Base-by-base conservation (phyloP, 2,113 vertebrate species). In the Planiliza haematocheilus region DNA sequence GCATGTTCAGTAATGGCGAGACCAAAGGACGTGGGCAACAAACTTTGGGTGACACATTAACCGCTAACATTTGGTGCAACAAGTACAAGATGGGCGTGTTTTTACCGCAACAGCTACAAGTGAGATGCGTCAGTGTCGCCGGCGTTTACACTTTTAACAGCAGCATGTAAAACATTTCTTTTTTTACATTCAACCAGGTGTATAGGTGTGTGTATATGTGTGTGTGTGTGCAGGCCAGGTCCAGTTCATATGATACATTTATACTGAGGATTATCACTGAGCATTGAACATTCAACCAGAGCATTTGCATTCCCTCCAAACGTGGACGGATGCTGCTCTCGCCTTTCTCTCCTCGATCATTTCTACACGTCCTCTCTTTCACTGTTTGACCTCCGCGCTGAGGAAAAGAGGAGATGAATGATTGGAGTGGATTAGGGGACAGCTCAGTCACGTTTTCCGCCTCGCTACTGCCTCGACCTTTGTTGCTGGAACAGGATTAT, bases 101-200 rank as follows among this genome's bases (percentile, higher is more conserved):
- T 77, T 58, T 75, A 66, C 53, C 58, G 50, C 79, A 59, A 81
- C 67, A 66, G 78, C 82, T 84, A 82, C 76, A 70, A 64, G 79
- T 77, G 81, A 78, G 85, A 87, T 80, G 82, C 49, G 60, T 84
- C 77, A 73, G 76, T 81, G 84, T 88, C 64, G 49, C 81, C 75
- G 13, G 85, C 38, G n/a, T 84, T 79, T 79, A 71, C 55, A 78
- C 72, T 67, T n/a, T 87, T 21, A 87, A 91, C 84, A 87, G 90
- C 89, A 90, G 91, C 91, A 85, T 87, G 87, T 69, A 67, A 73
- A 85, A 82, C 48, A 62, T 52, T 60, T 85, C 76, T 81, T 76
- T 79, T 84, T 85, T 89, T 93, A 93, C 91, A 93, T 93, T 93
- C 89, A 92, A 76, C 77, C 86, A 73, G 46, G 79, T 72, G 77